Conservation (phyloP, 2,888 invertebrate species). For the Teleiodes luculella region DNA sequence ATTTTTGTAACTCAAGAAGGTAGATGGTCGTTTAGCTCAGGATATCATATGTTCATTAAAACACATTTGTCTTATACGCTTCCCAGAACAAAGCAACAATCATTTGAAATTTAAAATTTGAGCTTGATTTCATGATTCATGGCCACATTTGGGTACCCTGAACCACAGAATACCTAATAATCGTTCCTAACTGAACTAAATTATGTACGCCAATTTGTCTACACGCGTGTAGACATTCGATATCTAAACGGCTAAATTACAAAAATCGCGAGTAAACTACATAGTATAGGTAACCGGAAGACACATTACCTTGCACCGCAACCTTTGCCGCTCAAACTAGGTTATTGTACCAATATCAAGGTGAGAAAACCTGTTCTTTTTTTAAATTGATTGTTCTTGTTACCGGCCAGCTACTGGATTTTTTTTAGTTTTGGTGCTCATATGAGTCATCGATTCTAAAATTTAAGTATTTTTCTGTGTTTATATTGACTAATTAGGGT, state of each 20-base stretch:
- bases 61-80: too few species aligned
- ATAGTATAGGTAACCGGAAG: slow-evolving; percentile 28
- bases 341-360: slow-evolving; percentile 42
- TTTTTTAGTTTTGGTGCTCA: background rate
- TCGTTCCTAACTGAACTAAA: too few species aligned
- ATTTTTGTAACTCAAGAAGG: too few species aligned
- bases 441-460: background rate
- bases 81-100: too few species aligned
- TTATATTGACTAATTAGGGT: too few species aligned
- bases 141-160: too few species aligned
- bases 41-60: too few species aligned
- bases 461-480: background rate
- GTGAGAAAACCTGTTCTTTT: slow-evolving; percentile 27
- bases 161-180: too few species aligned
- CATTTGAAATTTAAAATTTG: too few species aligned
- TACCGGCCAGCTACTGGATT: background rate
- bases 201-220: too few species aligned
- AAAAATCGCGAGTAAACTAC: slow-evolving; percentile 20
- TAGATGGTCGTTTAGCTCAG: too few species aligned
- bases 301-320: slow-evolving; percentile 36
- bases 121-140: too few species aligned
- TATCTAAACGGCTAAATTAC: background rate
- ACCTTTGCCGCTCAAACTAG: slow-evolving; percentile 41
- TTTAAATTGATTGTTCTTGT: slow-evolving; percentile 5
- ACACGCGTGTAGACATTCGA: background rate